phyloP scores from a whole-genome alignment of 2,888 invertebrate genomes.

The Hirudinaria manillensis region DNA sequence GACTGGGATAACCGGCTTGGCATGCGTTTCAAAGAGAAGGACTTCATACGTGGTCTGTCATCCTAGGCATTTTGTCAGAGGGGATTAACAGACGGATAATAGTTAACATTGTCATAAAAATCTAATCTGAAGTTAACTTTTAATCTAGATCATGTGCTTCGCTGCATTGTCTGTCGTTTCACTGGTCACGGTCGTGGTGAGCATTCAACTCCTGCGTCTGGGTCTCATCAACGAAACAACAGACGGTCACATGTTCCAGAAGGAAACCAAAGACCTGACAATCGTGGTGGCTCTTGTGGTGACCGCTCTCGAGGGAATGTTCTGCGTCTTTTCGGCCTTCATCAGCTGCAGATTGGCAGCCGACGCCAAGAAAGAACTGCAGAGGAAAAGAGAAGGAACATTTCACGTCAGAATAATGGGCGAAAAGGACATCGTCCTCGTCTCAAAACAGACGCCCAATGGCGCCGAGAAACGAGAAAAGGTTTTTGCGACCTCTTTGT shows the following conservation, averaged over 20 bases:
- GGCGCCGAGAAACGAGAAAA: constrained; percentile 32
- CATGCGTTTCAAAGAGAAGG: constrained; percentile 49
- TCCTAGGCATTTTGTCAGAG: neutral
- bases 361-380: constrained; percentile 52
- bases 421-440: constrained; percentile 54
- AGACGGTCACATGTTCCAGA: constrained; percentile 54
- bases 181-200: constrained; percentile 53
- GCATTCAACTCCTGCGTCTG: constrained; percentile 55
- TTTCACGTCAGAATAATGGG: constrained; percentile 54
- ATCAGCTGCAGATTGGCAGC: constrained; percentile 49
- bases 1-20: constrained; percentile 50
- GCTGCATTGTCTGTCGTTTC: constrained; percentile 54
- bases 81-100: too few relatives aligned
- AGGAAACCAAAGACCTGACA: constrained; percentile 51
- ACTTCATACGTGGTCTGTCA: constrained; percentile 52
- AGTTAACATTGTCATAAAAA: too few relatives aligned
- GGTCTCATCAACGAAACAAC: constrained; percentile 54
- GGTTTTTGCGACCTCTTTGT: constrained; percentile 30
- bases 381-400: constrained; percentile 51
- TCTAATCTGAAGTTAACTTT: neutral
- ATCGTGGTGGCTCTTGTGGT: constrained; percentile 50
- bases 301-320: constrained; percentile 50
- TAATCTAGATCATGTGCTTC: constrained; percentile 54
- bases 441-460: constrained; percentile 41
- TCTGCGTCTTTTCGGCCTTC: constrained; percentile 51